Conservation (phyloP, 2,113 vertebrate genomes). For the Crotalus tigris region DNA sequence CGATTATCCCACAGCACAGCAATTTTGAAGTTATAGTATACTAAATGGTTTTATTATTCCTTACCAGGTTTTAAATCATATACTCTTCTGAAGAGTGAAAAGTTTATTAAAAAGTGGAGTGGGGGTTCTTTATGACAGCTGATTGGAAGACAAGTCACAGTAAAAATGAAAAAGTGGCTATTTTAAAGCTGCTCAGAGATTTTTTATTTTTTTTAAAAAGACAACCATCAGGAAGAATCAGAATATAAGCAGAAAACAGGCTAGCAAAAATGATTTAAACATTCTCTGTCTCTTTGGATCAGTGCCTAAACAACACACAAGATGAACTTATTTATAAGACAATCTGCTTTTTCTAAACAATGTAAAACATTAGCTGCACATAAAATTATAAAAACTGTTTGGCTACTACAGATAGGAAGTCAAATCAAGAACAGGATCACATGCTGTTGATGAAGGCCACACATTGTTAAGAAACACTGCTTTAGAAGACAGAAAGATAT, state of each 20-base stretch:
- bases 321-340: background rate
- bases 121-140: constrained; percentile 14
- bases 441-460: background rate
- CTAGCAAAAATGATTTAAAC: constrained; percentile 18
- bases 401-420: background rate
- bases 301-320: background rate
- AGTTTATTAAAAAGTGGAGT: background rate
- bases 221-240: background rate
- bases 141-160: background rate
- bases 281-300: background rate
- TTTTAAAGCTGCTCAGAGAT: constrained; percentile 26
- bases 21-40: background rate
- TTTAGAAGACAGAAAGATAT: background rate
- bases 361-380: background rate
- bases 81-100: background rate
- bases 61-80: background rate
- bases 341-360: constrained; percentile 2
- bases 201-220: background rate
- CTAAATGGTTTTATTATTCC: background rate
- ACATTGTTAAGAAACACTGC: background rate
- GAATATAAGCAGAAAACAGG: background rate
- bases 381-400: background rate
- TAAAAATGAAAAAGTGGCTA: constrained; percentile 28
- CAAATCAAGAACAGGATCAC: background rate
- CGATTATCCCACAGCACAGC: background rate